Conservation (phyloP, 37 sponge, comb jelly and placozoan genomes). For the Beroe forskalii region DNA sequence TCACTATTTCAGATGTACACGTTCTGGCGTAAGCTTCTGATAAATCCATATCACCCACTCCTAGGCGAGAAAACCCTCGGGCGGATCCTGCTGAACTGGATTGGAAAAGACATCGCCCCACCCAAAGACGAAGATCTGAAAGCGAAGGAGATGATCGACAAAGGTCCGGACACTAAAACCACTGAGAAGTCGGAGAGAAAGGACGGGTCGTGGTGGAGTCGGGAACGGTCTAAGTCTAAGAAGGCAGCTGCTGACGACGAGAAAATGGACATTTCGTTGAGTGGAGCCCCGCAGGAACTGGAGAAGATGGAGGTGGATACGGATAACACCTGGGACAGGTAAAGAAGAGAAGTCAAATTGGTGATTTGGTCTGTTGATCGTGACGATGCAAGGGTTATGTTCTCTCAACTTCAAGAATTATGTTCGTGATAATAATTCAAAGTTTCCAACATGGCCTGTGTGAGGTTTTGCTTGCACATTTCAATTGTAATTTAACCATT, state of each 20-base stretch:
- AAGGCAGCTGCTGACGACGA: background rate
- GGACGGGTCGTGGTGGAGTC: background rate
- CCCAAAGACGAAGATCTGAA: background rate
- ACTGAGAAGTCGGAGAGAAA: background rate
- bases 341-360: too few species aligned
- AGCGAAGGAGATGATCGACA: background rate
- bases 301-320: background rate
- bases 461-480: too few species aligned
- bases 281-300: background rate
- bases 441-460: too few species aligned
- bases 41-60: too few species aligned
- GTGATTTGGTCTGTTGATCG: too few species aligned
- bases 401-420: too few species aligned
- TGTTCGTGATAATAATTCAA: too few species aligned
- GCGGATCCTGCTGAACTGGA: conserved; percentile 32
- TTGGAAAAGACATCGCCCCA: background rate
- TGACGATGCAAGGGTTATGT: too few species aligned
- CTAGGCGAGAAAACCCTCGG: conserved; percentile 14
- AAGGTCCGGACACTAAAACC: too few species aligned
- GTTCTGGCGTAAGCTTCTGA: too few species aligned
- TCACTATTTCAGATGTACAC: too few species aligned
- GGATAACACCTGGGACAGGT: background rate
- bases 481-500: too few species aligned
- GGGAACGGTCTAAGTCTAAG: background rate
- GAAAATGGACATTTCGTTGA: background rate